Percentiles rank a stretch among this genome's conserved stretches.
Conservation (phyloP, 2,888 invertebrate genomes). For the Mactromeris polynyma region DNA sequence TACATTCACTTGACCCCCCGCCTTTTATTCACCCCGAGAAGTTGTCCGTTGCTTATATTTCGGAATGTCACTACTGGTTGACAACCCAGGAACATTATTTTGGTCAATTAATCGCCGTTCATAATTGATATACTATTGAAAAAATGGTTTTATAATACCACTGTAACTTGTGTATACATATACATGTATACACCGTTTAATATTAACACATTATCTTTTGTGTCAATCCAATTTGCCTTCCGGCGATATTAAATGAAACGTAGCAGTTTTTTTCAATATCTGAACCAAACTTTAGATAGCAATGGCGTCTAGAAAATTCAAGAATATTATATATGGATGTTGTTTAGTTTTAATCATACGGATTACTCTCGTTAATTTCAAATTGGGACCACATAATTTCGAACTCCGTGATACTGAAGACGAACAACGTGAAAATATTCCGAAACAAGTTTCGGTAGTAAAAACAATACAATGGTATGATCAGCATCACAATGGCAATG, state of each 20-base stretch:
- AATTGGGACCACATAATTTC: no score
- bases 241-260: not conserved
- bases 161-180: no score
- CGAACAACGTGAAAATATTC: not conserved
- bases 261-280: not conserved
- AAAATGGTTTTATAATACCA: no score
- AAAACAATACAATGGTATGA: conserved; percentile 50
- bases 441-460: not conserved
- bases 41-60: no score
- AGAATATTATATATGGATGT: not conserved
- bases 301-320: not conserved
- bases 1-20: no score
- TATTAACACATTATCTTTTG: no score
- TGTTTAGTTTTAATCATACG: not conserved
- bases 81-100: no score
- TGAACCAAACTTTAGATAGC: not conserved
- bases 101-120: no score
- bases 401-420: not conserved
- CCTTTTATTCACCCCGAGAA: no score
- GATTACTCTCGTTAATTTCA: not conserved
- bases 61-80: no score
- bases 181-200: no score
- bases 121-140: no score
- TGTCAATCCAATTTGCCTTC: not conserved
- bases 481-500: conserved; percentile 12